Evolutionary conservation across 1,140 invertebrate genomes (phyloP).

Genomic region (Microvelia longipes): DNA sequence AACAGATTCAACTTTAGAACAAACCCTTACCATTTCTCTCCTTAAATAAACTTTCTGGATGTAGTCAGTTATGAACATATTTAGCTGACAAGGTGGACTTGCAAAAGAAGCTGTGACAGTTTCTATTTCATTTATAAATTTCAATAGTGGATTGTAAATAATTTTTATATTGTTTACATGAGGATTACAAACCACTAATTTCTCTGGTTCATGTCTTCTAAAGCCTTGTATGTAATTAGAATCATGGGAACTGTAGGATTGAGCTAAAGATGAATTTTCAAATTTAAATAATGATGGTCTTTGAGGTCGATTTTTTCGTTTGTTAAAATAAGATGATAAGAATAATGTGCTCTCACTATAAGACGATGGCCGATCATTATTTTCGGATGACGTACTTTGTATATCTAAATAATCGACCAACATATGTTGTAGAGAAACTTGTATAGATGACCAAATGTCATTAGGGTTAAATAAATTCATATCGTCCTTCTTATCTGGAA

Average conservation of each 20-base stretch:
- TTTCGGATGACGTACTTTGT: slow-evolving; percentile 45
- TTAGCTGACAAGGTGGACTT: slow-evolving; percentile 29
- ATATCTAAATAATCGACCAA: slow-evolving; percentile 73
- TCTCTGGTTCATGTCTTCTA: slow-evolving; percentile 27
- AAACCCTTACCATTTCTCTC: slow-evolving; percentile 41
- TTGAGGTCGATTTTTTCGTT: slow-evolving; percentile 41
- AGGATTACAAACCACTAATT: slow-evolving; percentile 49
- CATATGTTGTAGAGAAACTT: slow-evolving; percentile 66
- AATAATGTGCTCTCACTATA: slow-evolving; percentile 42
- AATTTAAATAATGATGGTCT: slow-evolving; percentile 54
- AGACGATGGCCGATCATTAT: slow-evolving; percentile 37
- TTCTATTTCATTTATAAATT: slow-evolving; percentile 64
- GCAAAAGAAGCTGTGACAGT: slow-evolving; percentile 22
- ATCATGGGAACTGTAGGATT: background rate
- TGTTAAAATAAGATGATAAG: slow-evolving; percentile 47
- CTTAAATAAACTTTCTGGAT: slow-evolving; percentile 53
- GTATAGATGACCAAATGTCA: slow-evolving; percentile 77
- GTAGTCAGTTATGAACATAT: slow-evolving; percentile 58
- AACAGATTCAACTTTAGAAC: slow-evolving; percentile 43
- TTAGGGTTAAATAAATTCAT: slow-evolving; percentile 54
- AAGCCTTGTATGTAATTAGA: background rate
- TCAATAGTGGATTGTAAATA: slow-evolving; percentile 55
- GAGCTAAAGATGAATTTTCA: slow-evolving; percentile 51
- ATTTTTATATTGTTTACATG: slow-evolving; percentile 58
- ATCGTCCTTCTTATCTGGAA: slow-evolving; percentile 34